Percentiles rank a stretch among this genome's conserved stretches.
Evolutionary conservation across 2,797 vertebrate genomes (phyloP).

Genomic region (Argentina silus): DNA sequence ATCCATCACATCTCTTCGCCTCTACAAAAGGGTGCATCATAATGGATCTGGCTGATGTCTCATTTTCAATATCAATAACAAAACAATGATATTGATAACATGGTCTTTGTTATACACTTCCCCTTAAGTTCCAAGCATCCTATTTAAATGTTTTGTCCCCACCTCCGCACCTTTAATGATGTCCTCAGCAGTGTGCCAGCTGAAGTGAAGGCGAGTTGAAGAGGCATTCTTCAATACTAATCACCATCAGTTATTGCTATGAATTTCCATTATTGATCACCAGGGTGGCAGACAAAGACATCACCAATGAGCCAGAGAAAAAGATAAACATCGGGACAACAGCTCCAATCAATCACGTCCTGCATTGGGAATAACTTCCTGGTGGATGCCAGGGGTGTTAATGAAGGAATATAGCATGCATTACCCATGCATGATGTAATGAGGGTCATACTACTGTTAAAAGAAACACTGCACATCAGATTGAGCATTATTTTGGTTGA

Average conservation of each 20-base stretch:
- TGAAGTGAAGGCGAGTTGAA: background rate
- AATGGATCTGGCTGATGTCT: slow-evolving; percentile 15
- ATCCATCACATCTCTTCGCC: slow-evolving; percentile 23
- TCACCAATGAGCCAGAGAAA: slow-evolving; percentile 31
- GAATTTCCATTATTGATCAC: slow-evolving; percentile 51
- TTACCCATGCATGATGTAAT: too few species aligned
- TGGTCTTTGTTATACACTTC: background rate
- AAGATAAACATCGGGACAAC: slow-evolving; percentile 30
- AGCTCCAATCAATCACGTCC: slow-evolving; percentile 44
- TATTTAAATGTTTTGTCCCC: background rate
- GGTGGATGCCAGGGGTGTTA: slow-evolving; percentile 9
- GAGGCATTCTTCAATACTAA: slow-evolving; percentile 17
- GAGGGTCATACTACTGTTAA: too few species aligned
- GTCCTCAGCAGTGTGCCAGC: background rate
- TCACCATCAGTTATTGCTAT: slow-evolving; percentile 17
- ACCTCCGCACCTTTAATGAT: background rate
- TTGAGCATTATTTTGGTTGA: too few species aligned
- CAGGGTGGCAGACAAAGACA: slow-evolving; percentile 27
- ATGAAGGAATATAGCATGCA: background rate
- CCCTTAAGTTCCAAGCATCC: too few species aligned
- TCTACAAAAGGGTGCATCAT: slow-evolving; percentile 24
- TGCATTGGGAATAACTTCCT: slow-evolving; percentile 17
- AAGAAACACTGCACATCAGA: too few species aligned
- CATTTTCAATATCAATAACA: background rate
- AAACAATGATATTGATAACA: background rate